Evolutionary conservation across 2,797 vertebrate species (phyloP), one percentile per base, ranked within the genome.

Genomic region (Eurystomus glaucurus): DNA sequence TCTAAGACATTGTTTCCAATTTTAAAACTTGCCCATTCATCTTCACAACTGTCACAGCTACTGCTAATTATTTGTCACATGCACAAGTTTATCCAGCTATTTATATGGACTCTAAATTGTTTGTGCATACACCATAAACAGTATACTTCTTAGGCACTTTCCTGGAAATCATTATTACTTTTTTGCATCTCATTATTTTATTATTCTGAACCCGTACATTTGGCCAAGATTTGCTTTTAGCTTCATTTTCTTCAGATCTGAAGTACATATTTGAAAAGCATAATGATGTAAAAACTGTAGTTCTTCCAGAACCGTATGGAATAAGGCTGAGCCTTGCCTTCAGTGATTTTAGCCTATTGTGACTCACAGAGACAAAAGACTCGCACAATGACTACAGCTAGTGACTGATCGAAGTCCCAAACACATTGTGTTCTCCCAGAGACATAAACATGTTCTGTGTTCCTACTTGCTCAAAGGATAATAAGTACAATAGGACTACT

Each of bases 311-410:
- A 43, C 5, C 0, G 0, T 25, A 39, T 5, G 13, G 20, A 92
- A 60, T 65, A 60, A 71, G 61, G 26, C 45, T 68, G 78, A 88
- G 60, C 10, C 35, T 91, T 77, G 43, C 64, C 35, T 91, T 91
- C 71, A 75, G 29, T 88, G 52, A 74, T 88, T 83, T 88, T 57
- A 68, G 64, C 54, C 37, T 88, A 76, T 85, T 61, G 68, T 68
- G 57, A 68, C 37, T 91, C 62, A 22, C 23, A 85, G 75, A 69
- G 75, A 94, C 71, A 90, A 88, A 92, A 77, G 75, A 46, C 28
- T 57, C 0, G 0, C 48, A 80, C 55, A 75, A n/a, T 54, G 48
- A 87, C 89, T 71, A 17, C 52, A 91, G 71, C 54, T 51, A 95
- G 52, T 51, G 72, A 83, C 78, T 39, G 78, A 91, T 16, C 0